Evolutionary conservation across 2,797 vertebrate genomes (phyloP), one percentile per base, ranked within the genome.

Genomic region (Sarcoramphus papa): DNA sequence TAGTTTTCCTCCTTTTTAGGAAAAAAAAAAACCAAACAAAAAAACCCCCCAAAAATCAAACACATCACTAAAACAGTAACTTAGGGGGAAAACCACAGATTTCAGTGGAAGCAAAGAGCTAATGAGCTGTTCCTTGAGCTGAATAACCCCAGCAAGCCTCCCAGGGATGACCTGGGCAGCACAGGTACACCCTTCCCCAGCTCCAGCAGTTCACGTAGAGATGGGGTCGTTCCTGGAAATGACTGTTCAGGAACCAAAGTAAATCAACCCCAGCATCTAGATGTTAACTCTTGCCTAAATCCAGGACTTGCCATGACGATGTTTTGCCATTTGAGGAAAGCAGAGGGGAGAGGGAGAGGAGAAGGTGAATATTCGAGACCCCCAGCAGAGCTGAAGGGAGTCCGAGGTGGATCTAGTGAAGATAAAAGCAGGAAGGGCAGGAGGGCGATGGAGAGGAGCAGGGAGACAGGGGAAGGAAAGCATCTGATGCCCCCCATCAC

Each of bases 401-500:
- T 48, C n/a, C 25, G 12, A 10, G 22, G 31, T 9, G n/a, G 83
- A n/a, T 51, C 3, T 43, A 19, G 19, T 14, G 60, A 70, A 65
- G 87, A 28, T 3, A 27, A 45, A 30, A 69, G 56, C 31, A 41
- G 48, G 67, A 43, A 35, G 33, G 41, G 33, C 37, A 64, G 33
- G 24, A 73, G 20, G 19, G 15, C 11, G 31, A 31, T 2, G 24
- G 48, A 40, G 18, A 28, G 60, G n/a, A 88, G 20, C 20, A 57
- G 27, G 35, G 18, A 59, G 45, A 47, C 3, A 4, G n/a, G 43
- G 56, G 43, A 82, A 85, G 17, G 21, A 40, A 72, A 79, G 28
- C 28, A 43, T 24, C 67, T 6, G 6, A 1, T 7, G 18, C 40
- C n/a, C 41, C 7, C 18, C 17, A 30, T 10, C 1, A 0, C 18